Evolutionary conservation across 2,113 vertebrate species (phyloP).

Genomic region (Nothoprocta perdicaria): DNA sequence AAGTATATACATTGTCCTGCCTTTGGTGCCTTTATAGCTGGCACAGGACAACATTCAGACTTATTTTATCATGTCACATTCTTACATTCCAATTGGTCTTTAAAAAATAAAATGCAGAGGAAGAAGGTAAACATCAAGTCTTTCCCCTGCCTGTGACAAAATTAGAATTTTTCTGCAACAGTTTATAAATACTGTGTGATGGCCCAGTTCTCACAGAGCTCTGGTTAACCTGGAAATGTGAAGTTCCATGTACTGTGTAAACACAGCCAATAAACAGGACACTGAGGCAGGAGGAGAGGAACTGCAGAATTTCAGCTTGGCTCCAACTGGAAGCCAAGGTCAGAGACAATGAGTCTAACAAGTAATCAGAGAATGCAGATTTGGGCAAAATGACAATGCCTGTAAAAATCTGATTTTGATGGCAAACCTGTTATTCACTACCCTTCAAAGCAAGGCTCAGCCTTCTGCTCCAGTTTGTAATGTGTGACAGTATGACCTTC

Average conservation of each 20-base stretch:
- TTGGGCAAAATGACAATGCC: background rate
- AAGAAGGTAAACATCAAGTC: background rate
- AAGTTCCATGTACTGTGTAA: background rate
- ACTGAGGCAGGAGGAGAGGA: background rate
- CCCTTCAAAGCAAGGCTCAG: background rate
- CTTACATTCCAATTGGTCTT: background rate
- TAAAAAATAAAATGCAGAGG: background rate
- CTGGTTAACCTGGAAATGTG: conserved; percentile 36
- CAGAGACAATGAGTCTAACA: background rate
- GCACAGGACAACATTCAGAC: background rate
- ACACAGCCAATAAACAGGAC: background rate
- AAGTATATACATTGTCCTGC: background rate
- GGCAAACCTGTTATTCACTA: background rate
- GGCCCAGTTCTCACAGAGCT: background rate
- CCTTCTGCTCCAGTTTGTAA: background rate
- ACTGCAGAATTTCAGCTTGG: background rate
- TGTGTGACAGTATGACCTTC: background rate
- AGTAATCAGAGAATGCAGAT: background rate
- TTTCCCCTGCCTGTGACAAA: background rate
- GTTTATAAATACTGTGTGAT: background rate
- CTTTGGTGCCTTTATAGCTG: background rate
- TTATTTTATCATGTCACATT: background rate
- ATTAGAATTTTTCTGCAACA: background rate
- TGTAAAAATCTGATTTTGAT: background rate
- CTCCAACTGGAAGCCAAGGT: background rate